Evolutionary conservation across 2,888 invertebrate genomes (phyloP), one percentile per base, ranked within the genome.

Genomic region (Lasioglossum pauxillum): DNA sequence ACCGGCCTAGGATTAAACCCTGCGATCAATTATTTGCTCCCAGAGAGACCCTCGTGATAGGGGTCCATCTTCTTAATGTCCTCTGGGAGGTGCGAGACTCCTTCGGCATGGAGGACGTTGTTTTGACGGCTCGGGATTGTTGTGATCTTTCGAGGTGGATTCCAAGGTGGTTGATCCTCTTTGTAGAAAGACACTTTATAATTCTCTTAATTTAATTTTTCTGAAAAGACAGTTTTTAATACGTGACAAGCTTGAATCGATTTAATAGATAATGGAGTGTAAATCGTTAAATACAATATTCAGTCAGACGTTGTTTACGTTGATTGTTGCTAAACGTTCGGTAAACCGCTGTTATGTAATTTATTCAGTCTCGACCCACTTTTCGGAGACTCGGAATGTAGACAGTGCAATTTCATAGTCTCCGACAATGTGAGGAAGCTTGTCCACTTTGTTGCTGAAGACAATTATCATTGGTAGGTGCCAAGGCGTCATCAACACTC

Each of bases 21-120:
- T 35, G 78, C 27, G 60, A 83, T 78, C 83, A 79, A 84, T 84
- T 83, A 84, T 75, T 64, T 60, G 31, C 82, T 44, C 19, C 44
- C 5, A 10, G 35, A 14, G 60, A 27, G 27, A 60, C 12, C 27
- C 27, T 27, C 27, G 2, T 35, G 35, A 19, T 2, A 5, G 60
- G 27, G 27, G 27, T 4, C 60, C 60, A 60, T 27, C 60, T 27
- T 31, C 60, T 60, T 31, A 60, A 60, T 60, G 60, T 60, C 27
- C 60, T 31, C 60, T 31, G 53, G 23, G 53, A 53, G 53, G 53
- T 23, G 53, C 8, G 53, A 53, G 23, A 23, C 53, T 53, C 53
- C 23, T 53, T 53, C 53, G 2, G 27, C 16, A 0, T 27, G 27
- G 16, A 60, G 35, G 35, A 31, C 67, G 19, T 35, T 67, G 67